phyloP scores from a whole-genome alignment of 2,113 vertebrate species.

The Todiramphus chloris region DNA sequence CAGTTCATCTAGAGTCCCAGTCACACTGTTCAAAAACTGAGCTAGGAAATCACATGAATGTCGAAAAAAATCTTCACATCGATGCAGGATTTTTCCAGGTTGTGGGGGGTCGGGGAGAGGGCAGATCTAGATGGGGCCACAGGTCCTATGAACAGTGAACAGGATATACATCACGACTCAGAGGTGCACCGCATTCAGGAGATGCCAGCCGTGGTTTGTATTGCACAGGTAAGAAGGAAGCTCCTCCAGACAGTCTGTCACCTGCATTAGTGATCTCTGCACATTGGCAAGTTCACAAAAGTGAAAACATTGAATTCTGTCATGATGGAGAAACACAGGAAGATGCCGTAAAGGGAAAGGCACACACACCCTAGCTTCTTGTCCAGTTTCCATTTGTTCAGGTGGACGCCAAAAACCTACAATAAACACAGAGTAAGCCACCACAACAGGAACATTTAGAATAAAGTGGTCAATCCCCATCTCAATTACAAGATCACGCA shows the following conservation, averaged over 20 bases:
- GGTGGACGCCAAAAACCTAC: conserved; percentile 92
- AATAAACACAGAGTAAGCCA: conserved; percentile 37
- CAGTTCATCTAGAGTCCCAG: conserved; percentile 77
- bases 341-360: conserved; percentile 91
- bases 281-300: conserved; percentile 98
- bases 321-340: conserved; percentile 98
- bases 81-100: conserved; percentile 66
- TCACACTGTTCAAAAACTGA: conserved; percentile 75
- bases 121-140: conserved; percentile 20
- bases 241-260: conserved; percentile 49
- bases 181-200: conserved; percentile 29
- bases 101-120: neutral
- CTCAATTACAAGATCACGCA: neutral
- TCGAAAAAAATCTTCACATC: conserved; percentile 68
- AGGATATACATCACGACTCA: conserved; percentile 33
- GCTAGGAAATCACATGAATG: conserved; percentile 68
- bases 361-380: conserved; percentile 88
- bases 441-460: neutral
- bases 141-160: conserved; percentile 58
- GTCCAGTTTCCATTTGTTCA: conserved; percentile 97
- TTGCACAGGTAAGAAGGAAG: conserved; percentile 80
- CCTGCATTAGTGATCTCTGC: conserved; percentile 82
- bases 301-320: conserved; percentile 99
- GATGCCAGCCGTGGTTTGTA: conserved; percentile 70
- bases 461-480: neutral